phyloP scores from a whole-genome alignment of 2,888 invertebrate genomes.

The Lamellibrachia satsuma region DNA sequence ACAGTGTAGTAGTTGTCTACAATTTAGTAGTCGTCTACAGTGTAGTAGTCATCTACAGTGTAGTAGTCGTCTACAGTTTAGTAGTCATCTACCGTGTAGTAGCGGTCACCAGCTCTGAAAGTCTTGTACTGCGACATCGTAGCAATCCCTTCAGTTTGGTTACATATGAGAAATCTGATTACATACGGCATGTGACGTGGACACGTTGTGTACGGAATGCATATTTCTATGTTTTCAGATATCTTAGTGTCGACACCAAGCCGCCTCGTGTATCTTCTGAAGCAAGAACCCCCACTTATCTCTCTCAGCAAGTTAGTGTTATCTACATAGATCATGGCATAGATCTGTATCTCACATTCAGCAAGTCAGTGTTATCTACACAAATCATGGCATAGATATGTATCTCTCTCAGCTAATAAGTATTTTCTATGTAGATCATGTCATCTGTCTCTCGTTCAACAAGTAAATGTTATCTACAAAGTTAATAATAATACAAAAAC shows the following conservation, averaged over 20 bases:
- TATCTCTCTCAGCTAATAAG: too few species aligned
- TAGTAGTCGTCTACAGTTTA: too few species aligned
- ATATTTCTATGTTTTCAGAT: slow-evolving; percentile 70
- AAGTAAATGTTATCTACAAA: too few species aligned
- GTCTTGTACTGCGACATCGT: too few species aligned
- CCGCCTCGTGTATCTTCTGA: slow-evolving; percentile 83
- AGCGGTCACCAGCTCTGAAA: too few species aligned
- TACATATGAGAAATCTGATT: neutral
- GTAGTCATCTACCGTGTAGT: too few species aligned
- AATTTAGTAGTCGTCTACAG: too few species aligned
- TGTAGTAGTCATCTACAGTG: too few species aligned
- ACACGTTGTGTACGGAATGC: neutral
- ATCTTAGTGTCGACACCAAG: slow-evolving; percentile 95
- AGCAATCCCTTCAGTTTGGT: neutral
- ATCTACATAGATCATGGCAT: neutral
- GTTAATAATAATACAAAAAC: neutral
- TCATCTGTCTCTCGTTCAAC: too few species aligned
- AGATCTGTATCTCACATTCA: neutral
- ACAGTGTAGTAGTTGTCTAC: too few species aligned
- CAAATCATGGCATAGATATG: neutral
- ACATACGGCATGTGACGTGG: neutral
- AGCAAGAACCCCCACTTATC: slow-evolving; percentile 79
- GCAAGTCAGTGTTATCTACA: neutral
- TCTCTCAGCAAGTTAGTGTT: slow-evolving; percentile 69
- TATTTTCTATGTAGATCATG: too few species aligned